phyloP scores from a whole-genome alignment of 2,888 invertebrate species.

The Drosophila neutralis region DNA sequence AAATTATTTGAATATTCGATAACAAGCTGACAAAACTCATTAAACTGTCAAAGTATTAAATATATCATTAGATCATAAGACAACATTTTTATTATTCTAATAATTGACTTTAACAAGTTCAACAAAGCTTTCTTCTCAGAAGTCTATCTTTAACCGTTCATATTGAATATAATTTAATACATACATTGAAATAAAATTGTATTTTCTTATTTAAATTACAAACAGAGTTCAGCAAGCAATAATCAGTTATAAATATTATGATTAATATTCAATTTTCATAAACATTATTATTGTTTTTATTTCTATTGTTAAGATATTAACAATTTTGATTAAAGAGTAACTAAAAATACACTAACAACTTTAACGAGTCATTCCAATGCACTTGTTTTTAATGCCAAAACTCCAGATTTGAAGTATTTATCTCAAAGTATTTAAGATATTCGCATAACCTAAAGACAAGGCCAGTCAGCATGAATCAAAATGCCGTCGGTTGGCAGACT shows the following conservation, averaged over 20 bases:
- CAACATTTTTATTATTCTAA: neutral
- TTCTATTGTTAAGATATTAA: too few relatives aligned
- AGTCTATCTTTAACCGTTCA: neutral
- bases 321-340: neutral
- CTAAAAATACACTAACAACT: neutral
- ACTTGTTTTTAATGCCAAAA: neutral
- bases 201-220: too few relatives aligned
- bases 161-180: too few relatives aligned
- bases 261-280: too few relatives aligned
- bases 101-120: neutral
- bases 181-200: too few relatives aligned
- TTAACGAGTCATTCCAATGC: neutral
- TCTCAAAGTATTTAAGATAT: slow-evolving; percentile 31
- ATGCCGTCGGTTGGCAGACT: slow-evolving; percentile 18
- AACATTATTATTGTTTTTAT: too few relatives aligned
- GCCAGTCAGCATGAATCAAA: slow-evolving; percentile 2
- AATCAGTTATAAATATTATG: too few relatives aligned
- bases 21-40: neutral
- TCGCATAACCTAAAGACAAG: slow-evolving; percentile 29
- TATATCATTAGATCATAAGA: neutral
- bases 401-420: slow-evolving; percentile 4
- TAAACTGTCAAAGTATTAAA: slow-evolving; percentile 12
- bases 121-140: neutral
- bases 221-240: too few relatives aligned
- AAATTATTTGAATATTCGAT: neutral